Conservation (phyloP, 2,888 invertebrate genomes). For the Pinctada fucata region DNA sequence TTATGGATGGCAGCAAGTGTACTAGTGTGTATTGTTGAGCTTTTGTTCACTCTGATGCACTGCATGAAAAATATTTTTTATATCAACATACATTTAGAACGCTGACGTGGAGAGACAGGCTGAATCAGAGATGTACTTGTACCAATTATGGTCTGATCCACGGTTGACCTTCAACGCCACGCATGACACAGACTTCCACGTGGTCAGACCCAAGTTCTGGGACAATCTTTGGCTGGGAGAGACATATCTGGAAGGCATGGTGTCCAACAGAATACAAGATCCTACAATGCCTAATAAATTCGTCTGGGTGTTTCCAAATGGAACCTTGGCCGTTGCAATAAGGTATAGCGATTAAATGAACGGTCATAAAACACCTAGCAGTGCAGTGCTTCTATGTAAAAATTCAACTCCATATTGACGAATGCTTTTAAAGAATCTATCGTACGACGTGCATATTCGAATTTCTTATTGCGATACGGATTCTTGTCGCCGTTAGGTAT, state of each 20-base stretch:
- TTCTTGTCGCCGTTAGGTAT: too few species aligned
- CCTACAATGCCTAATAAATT: slow-evolving; percentile 12
- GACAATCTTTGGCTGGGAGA: slow-evolving; percentile 14
- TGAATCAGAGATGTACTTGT: slow-evolving; percentile 5
- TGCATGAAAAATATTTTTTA: too few species aligned
- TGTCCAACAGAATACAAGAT: slow-evolving; percentile 1
- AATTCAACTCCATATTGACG: too few species aligned
- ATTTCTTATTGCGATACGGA: too few species aligned
- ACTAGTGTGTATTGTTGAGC: too few species aligned
- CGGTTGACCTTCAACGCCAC: neutral
- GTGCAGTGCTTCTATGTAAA: too few species aligned
- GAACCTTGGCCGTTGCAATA: slow-evolving; percentile 8
- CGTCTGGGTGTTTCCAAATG: slow-evolving; percentile 14
- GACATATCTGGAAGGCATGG: slow-evolving; percentile 14
- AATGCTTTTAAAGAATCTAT: too few species aligned
- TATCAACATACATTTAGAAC: neutral
- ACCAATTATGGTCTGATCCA: slow-evolving; percentile 24
- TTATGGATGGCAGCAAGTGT: too few species aligned
- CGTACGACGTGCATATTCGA: too few species aligned
- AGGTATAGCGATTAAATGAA: neutral
- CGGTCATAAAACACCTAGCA: neutral
- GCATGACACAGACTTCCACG: slow-evolving; percentile 9
- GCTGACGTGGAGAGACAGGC: neutral
- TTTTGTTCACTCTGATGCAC: too few species aligned
- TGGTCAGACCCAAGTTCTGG: neutral